Evolutionary conservation across 2,888 invertebrate species (phyloP), one percentile per base, ranked within the genome.

Genomic region (Miltochrista miniata): DNA sequence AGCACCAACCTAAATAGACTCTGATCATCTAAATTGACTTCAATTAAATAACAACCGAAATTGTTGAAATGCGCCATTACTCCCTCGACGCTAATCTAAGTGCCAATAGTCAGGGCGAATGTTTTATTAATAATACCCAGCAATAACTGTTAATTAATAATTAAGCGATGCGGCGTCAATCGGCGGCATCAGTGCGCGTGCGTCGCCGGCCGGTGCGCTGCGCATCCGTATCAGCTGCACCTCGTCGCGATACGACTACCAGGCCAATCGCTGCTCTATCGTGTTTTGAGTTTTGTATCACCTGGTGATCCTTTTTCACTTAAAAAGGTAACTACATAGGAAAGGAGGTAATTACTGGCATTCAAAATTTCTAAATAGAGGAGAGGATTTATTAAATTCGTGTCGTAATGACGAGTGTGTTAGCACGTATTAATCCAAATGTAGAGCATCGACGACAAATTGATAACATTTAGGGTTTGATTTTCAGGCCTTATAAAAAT

Each of bases 41-140:
- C 91, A 91, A 91, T 91, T 91, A 91, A 91, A 91, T 91, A 91
- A 91, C 91, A 90, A 91, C 91, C 90, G 90, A 91, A 91, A 90
- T 91, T 90, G 91, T 90, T 91, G 90, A 90, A 91, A 91, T 90
- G 90, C 90, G 90, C 90, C 90, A 90, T 91, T 88, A 89, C 91
- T 89, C 91, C 90, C 91, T 90, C 91, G 78, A 72, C 86, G 87
- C 79, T 91, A 90, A 91, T 91, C 91, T 91, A 90, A 90, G 87
- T 90, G 90, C 90, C 90, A 89, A 91, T 91, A 91, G 89, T 83
- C 82, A 86, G 90, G 88, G 88, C 85, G 84, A 85, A 88, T 90
- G 90, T 89, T 89, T 91, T 90, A 86, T 89, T 89, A 89, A 87
- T 90, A 90, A 90, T 88, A 84, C 77, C 73, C 70, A 65, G 79